These are phyloP conservation scores for human (Homo sapiens) DNA, from an alignment of 2,113 vertebrate species.

Conservation along the genomic window GRCh38 chr2:241459501-241460000, in stretches of 20 bases:
- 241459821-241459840: not conserved
- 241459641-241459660: fast-evolving
- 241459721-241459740: not conserved
- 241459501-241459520: not conserved
- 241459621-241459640: fast-evolving
- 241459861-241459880: not conserved
- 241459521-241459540: not conserved
- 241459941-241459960: fast-evolving
- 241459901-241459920: not conserved
- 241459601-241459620: not conserved
- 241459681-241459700: not conserved
- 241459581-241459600: not conserved
- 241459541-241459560: not conserved
- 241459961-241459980: no score
- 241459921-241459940: fast-evolving
- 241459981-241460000: not conserved
- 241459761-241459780: no score
- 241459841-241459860: not conserved
- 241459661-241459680: not conserved
- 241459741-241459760: not conserved
- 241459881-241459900: not conserved
- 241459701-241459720: not conserved
- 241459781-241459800: not conserved
- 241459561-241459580: no score
- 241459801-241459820: not conserved